These are phyloP conservation scores for Coturnix japonica DNA, from an alignment of 2,113 vertebrate genomes.

Conservation along the genomic window DNA sequence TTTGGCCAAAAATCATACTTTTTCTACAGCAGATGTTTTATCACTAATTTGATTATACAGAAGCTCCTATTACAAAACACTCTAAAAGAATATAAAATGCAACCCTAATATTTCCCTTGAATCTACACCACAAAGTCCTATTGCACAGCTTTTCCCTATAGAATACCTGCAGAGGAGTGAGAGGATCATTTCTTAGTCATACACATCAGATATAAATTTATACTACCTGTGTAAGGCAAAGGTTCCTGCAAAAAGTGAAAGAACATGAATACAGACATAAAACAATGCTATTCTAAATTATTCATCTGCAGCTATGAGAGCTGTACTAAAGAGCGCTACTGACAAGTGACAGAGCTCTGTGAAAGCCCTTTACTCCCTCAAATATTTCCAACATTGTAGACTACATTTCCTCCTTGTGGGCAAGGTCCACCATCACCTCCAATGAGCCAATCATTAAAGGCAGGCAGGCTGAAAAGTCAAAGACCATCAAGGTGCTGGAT, in stretches of 20 bases:
- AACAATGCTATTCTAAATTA: background rate
- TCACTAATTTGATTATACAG: background rate
- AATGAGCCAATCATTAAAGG: background rate
- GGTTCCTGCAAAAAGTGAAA: background rate
- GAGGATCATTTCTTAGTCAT: background rate
- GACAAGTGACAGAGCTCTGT: background rate
- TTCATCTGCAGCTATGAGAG: background rate
- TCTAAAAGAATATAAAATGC: background rate
- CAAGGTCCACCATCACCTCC: background rate
- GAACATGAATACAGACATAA: background rate
- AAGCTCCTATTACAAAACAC: background rate
- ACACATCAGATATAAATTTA: background rate
- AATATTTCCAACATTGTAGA: background rate
- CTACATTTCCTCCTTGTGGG: background rate
- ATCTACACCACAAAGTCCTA: background rate
- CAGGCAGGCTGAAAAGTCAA: background rate
- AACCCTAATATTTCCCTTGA: background rate
- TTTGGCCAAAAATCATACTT: background rate
- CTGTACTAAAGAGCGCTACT: background rate
- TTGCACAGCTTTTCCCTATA: background rate
- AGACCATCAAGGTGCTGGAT: background rate
- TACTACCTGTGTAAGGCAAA: background rate
- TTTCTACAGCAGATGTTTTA: background rate
- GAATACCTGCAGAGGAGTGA: background rate
- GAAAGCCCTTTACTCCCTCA: background rate